Evolutionary conservation across 2,888 invertebrate species (phyloP).

Genomic region (Plusia festucae): DNA sequence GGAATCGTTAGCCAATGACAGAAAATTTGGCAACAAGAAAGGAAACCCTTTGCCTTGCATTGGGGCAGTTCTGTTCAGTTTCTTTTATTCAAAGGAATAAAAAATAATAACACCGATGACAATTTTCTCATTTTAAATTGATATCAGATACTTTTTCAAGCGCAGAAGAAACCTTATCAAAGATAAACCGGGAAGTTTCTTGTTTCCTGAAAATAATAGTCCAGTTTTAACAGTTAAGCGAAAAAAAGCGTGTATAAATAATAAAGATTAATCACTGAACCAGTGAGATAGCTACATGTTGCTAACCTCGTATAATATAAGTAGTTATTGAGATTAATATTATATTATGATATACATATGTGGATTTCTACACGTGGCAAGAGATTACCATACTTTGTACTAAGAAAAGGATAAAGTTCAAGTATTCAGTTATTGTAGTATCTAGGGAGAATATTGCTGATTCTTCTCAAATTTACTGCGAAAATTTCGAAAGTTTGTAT

Average conservation of each 20-base stretch:
- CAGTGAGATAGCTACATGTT: not conserved
- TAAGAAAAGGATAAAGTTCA: not conserved
- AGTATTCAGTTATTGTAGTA: not conserved
- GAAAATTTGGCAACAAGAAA: too few relatives aligned
- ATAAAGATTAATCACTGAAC: not conserved
- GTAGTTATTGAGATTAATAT: conserved; percentile 3
- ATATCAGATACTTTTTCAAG: too few relatives aligned
- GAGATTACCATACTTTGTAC: conserved; percentile 6
- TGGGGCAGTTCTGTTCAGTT: too few relatives aligned
- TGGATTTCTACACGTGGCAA: not conserved
- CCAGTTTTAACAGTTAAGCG: not conserved
- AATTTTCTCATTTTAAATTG: too few relatives aligned
- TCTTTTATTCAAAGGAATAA: too few relatives aligned
- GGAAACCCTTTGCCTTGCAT: too few relatives aligned
- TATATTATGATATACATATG: not conserved
- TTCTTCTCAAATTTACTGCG: not conserved
- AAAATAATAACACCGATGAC: too few relatives aligned
- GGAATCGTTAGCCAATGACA: too few relatives aligned
- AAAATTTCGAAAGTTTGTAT: too few relatives aligned
- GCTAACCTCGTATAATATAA: not conserved
- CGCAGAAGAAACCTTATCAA: too few relatives aligned
- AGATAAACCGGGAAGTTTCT: too few relatives aligned
- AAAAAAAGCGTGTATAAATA: not conserved
- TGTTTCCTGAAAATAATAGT: not conserved
- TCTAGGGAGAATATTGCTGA: not conserved